Percentiles rank a stretch among this genome's conserved stretches.
Evolutionary conservation across 2,888 invertebrate species (phyloP).

Genomic region (Fragum whitleyi): DNA sequence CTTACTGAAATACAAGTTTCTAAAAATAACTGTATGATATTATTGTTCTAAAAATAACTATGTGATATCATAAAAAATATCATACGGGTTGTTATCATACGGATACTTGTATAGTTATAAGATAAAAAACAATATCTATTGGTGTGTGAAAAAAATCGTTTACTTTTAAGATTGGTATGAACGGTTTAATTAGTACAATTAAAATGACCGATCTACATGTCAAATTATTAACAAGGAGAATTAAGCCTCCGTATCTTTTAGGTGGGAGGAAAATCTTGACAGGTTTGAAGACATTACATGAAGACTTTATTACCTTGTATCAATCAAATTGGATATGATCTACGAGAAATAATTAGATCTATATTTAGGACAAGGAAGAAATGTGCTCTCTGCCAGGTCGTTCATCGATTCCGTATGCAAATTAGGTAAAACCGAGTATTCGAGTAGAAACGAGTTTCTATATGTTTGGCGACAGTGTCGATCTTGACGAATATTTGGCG

Average conservation of each 20-base stretch:
- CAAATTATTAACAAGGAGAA: not conserved
- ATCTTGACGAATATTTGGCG: no score
- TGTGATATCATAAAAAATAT: no score
- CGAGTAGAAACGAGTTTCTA: not conserved
- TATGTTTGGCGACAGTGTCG: no score
- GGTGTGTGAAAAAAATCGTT: no score
- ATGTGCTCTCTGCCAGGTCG: not conserved
- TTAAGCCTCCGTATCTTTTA: constrained; percentile 1
- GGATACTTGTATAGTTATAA: no score
- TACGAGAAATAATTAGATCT: not conserved
- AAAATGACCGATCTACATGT: not conserved
- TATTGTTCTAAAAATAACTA: no score
- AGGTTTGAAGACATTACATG: not conserved
- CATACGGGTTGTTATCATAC: no score
- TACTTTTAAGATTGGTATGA: no score
- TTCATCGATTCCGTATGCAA: not conserved
- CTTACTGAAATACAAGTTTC: no score
- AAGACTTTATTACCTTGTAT: not conserved
- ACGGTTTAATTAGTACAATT: not conserved
- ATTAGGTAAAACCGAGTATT: not conserved
- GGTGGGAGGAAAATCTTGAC: constrained; percentile 2
- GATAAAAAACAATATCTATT: no score
- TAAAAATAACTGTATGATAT: no score
- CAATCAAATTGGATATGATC: not conserved
- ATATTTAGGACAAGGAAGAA: not conserved